Evolutionary conservation across 1,140 invertebrate genomes (phyloP).

Genomic region (Ptiloglossa arizonensis): DNA sequence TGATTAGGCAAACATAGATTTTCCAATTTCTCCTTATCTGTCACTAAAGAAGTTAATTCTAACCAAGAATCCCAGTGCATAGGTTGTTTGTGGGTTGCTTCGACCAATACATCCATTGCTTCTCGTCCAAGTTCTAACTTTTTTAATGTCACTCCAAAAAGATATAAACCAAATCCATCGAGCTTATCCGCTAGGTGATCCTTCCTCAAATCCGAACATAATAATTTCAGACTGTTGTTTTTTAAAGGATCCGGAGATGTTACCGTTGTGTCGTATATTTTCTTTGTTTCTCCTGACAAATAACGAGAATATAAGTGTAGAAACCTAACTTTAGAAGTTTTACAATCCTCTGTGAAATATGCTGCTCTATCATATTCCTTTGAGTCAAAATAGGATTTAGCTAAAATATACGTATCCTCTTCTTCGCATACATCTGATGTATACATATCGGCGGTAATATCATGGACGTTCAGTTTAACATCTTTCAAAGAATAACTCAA

Average conservation of each 20-base stretch:
- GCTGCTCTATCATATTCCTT: constrained; percentile 96
- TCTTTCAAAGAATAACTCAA: constrained; percentile 89
- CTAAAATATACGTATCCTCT: constrained; percentile 89
- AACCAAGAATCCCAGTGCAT: constrained; percentile 97
- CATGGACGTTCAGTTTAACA: constrained; percentile 82
- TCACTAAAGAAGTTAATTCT: constrained; percentile 93
- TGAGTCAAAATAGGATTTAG: constrained; percentile 95
- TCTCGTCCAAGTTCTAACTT: constrained; percentile 90
- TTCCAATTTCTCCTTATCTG: constrained; percentile 87
- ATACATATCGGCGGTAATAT: constrained; percentile 74
- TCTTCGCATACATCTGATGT: constrained; percentile 80
- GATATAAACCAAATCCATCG: constrained; percentile 94
- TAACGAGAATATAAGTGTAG: constrained; percentile 93
- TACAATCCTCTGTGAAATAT: constrained; percentile 89
- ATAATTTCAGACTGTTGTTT: constrained; percentile 82
- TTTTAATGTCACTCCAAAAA: constrained; percentile 95
- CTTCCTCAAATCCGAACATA: constrained; percentile 83
- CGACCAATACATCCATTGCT: constrained; percentile 89
- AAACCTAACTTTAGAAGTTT: constrained; percentile 87
- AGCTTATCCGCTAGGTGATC: constrained; percentile 85
- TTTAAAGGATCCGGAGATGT: constrained; percentile 86
- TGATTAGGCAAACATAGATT: constrained; percentile 90
- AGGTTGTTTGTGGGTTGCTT: constrained; percentile 89
- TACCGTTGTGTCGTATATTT: constrained; percentile 91
- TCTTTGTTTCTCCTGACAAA: constrained; percentile 94